Evolutionary conservation across 2,888 invertebrate genomes (phyloP).

Genomic region (Cerastoderma edule): DNA sequence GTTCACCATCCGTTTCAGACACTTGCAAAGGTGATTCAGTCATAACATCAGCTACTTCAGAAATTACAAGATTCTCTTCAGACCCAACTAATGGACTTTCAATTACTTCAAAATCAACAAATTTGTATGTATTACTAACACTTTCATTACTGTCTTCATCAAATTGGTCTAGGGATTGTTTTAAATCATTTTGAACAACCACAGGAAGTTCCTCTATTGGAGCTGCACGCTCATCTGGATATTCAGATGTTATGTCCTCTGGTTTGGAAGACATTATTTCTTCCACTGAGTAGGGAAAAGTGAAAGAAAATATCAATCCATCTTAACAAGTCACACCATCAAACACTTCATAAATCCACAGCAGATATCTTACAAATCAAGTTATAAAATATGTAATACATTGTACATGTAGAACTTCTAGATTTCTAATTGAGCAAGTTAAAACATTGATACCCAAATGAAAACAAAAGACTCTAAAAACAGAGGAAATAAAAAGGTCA

Average conservation of each 20-base stretch:
- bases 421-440: too few relatives aligned
- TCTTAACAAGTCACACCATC: too few relatives aligned
- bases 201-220: slow-evolving; percentile 58
- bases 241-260: slow-evolving; percentile 41
- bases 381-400: too few relatives aligned
- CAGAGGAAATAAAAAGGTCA: too few relatives aligned
- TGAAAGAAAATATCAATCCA: not conserved
- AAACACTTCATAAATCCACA: too few relatives aligned
- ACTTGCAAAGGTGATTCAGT: not conserved
- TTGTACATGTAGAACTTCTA: too few relatives aligned
- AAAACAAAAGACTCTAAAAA: too few relatives aligned
- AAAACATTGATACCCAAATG: too few relatives aligned
- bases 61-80: too few relatives aligned
- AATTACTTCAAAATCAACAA: slow-evolving; percentile 42
- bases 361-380: too few relatives aligned
- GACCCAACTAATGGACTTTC: too few relatives aligned
- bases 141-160: slow-evolving; percentile 42
- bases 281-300: slow-evolving; percentile 19
- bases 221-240: slow-evolving; percentile 56
- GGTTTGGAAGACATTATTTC: slow-evolving; percentile 36
- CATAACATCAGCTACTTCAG: not conserved
- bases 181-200: slow-evolving; percentile 41
- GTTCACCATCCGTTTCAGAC: not conserved
- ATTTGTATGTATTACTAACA: slow-evolving; percentile 40
- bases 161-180: slow-evolving; percentile 40